phyloP scores from a whole-genome alignment of 2,113 vertebrate genomes.

The Ammodytes marinus region DNA sequence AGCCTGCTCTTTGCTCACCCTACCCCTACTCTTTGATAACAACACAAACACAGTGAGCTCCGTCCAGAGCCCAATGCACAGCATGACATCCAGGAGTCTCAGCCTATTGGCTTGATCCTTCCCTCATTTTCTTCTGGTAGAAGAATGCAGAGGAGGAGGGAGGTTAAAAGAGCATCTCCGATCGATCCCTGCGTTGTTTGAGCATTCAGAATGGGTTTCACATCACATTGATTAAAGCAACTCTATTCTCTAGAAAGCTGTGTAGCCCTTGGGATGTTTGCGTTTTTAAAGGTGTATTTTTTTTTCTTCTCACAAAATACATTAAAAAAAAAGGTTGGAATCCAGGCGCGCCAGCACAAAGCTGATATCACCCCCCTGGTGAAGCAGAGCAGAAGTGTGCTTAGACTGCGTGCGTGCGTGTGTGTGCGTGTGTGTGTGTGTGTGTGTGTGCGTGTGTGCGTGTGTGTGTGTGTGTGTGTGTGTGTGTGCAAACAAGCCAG shows the following conservation, averaged over 20 bases:
- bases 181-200: slow-evolving; percentile 34
- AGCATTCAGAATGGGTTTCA: slow-evolving; percentile 30
- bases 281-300: not conserved
- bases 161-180: slow-evolving; percentile 21
- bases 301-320: not conserved
- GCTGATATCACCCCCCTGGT: slow-evolving; percentile 28
- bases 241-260: slow-evolving; percentile 4
- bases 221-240: slow-evolving; percentile 27
- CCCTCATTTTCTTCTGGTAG: slow-evolving; percentile 1
- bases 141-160: slow-evolving; percentile 1
- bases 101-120: slow-evolving; percentile 26
- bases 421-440: slow-evolving; percentile 52
- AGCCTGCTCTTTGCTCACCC: not conserved
- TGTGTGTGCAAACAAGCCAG: too few relatives aligned
- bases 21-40: slow-evolving; percentile 13
- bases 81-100: slow-evolving; percentile 2
- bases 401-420: slow-evolving; percentile 34
- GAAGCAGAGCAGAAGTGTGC: slow-evolving; percentile 33
- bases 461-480: slow-evolving; percentile 37
- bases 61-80: not conserved
- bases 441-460: slow-evolving; percentile 31
- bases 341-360: not conserved
- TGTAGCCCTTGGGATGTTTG: slow-evolving; percentile 22
- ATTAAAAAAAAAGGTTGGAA: slow-evolving; percentile 19
- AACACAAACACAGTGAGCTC: not conserved